A percentile compares a stretch with the other conserved stretches of the same genome.
phyloP scores from a whole-genome alignment of 2,888 invertebrate species.

The Amblyjoppa proteus region DNA sequence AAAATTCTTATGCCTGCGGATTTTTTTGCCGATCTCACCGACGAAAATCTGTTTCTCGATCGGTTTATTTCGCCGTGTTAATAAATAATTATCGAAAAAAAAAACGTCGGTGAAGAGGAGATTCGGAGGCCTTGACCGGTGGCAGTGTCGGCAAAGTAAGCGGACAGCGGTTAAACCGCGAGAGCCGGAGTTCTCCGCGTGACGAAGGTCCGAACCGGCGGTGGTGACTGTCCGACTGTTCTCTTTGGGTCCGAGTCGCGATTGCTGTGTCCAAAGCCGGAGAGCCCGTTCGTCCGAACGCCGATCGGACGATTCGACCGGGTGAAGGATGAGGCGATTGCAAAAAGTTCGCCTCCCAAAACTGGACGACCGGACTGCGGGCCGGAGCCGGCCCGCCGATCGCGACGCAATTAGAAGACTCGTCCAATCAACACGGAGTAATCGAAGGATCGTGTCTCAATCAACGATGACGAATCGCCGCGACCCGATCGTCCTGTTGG shows the following conservation, averaged over 20 bases:
- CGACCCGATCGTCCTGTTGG: not conserved
- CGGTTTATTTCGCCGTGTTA: constrained; percentile 1
- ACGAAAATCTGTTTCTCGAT: not conserved
- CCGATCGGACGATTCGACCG: constrained; percentile 4
- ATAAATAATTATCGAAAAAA: constrained; percentile 27
- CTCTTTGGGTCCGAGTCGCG: constrained; percentile 30
- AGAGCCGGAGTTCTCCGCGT: constrained; percentile 51
- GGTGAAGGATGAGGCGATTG: not conserved
- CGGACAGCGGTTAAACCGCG: constrained; percentile 50
- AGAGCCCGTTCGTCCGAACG: constrained; percentile 18
- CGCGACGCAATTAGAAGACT: constrained; percentile 44
- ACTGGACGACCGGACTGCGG: constrained; percentile 3
- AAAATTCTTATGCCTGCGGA: too few species aligned
- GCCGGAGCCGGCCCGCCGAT: constrained; percentile 24
- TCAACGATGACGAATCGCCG: constrained; percentile 17
- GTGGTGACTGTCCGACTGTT: constrained; percentile 47
- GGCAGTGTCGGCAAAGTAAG: constrained; percentile 31
- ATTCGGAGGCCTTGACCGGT: constrained; percentile 43
- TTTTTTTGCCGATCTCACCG: not conserved
- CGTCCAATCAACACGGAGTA: constrained; percentile 33
- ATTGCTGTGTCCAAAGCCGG: constrained; percentile 42
- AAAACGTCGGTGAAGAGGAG: constrained; percentile 19
- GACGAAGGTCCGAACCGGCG: constrained; percentile 53
- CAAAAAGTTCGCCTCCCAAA: not conserved
- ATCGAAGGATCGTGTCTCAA: constrained; percentile 45